Base-by-base conservation (phyloP, 2,888 invertebrate genomes). In the Apotomis turbidana region DNA sequence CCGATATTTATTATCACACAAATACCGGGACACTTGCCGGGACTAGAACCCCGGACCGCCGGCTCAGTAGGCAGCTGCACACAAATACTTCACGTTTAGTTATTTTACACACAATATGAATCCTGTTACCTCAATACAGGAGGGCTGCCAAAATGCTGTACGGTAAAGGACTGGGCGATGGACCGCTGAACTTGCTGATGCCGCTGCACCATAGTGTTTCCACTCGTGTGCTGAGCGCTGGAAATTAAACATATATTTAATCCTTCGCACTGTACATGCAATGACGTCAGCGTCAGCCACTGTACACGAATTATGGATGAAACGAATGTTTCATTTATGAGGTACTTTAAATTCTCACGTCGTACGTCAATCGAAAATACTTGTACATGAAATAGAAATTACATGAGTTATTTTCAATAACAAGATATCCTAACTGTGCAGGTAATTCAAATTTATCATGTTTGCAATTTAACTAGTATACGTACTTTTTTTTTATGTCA, bases 151-250 rank as follows among this genome's bases (percentile, higher is more conserved):
- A 93, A 90, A 76, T 93, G 91, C 76, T 93, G 93, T 4, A 93
- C 85, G n/a, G 93, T 93, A 75, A 90, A 87, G 9, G 93, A 93
- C 77, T 93, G 92, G 44, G 91, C 93, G 73, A 93, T 87, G 13
- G 92, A 87, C 12, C 91, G 86, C 74, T 93, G 92, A 10, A 91
- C 89, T 80, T 92, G 90, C 74, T 91, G 89, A 59, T 90, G 90
- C 51, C 90, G 85, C 74, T 88, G 89, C 68, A 90, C 85, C 60
- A 91, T 80, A 1, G 86, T 80, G 12, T 87, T 87, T 41, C 87
- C 81, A 67, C 81, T 85, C 3, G 88, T 83, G 74, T 92, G 92
- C 78, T 91, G 91, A n/a, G 89, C 87, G 77, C 91, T 92, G 74
- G 15, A 79, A 77, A 70, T 70, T 15, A 15, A 58, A 62, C 41